Evolutionary conservation across 1,140 invertebrate genomes (phyloP).

Genomic region (Bombus waltoni): DNA sequence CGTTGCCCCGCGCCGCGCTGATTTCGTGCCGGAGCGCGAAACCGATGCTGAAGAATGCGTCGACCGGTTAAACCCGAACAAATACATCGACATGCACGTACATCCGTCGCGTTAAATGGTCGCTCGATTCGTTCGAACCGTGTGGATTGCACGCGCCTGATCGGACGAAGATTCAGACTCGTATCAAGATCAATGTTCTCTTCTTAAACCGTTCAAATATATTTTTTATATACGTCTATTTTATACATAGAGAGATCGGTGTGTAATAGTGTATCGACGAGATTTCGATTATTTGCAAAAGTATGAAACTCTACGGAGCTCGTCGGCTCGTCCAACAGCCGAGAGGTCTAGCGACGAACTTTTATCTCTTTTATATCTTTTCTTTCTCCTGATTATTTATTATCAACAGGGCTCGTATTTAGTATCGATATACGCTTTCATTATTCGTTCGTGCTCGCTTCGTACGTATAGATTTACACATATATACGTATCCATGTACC

Average conservation of each 20-base stretch:
- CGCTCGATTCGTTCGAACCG: slow-evolving; percentile 14
- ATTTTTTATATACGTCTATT: slow-evolving; percentile 48
- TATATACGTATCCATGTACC: slow-evolving; percentile 40
- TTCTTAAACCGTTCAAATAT: slow-evolving; percentile 38
- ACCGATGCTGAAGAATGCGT: slow-evolving; percentile 28
- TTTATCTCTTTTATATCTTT: slow-evolving; percentile 7
- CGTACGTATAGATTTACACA: slow-evolving; percentile 58
- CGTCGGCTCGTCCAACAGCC: slow-evolving; percentile 60
- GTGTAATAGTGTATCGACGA: slow-evolving; percentile 68
- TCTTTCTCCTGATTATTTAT: slow-evolving; percentile 64
- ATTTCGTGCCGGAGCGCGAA: slow-evolving; percentile 8
- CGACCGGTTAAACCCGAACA: not conserved
- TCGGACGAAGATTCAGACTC: slow-evolving; percentile 50
- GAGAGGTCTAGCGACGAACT: slow-evolving; percentile 76
- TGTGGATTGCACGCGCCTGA: slow-evolving; percentile 26
- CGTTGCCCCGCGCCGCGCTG: not conserved
- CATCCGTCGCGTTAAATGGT: slow-evolving; percentile 5
- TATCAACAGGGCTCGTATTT: slow-evolving; percentile 70
- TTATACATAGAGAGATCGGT: slow-evolving; percentile 72
- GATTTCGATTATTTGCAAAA: slow-evolving; percentile 81
- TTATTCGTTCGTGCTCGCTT: slow-evolving; percentile 66
- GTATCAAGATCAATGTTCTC: slow-evolving; percentile 20
- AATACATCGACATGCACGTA: slow-evolving; percentile 16
- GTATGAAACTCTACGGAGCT: slow-evolving; percentile 81
- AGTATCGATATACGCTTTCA: slow-evolving; percentile 63